A percentile compares a stretch with the other conserved stretches of the same genome.
Evolutionary conservation across 2,113 vertebrate genomes (phyloP).

Genomic region (Anguilla rostrata): DNA sequence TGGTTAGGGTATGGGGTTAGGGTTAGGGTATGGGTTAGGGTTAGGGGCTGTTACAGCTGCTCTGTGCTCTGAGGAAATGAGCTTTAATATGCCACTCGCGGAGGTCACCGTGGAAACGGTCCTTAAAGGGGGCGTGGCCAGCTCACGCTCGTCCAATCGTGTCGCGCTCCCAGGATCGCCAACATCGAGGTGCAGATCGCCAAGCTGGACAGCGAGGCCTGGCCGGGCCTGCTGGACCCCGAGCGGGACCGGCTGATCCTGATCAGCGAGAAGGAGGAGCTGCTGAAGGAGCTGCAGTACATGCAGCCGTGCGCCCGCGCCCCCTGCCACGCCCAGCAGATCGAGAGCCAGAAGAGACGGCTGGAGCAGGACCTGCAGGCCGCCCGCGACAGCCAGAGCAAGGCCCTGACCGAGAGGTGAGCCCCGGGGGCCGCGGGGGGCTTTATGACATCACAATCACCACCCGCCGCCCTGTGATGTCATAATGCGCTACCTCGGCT

Average conservation of each 20-base stretch:
- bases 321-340: constrained; percentile 80
- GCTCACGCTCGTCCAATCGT: not conserved
- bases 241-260: constrained; percentile 92
- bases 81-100: no score
- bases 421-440: not conserved
- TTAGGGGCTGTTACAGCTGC: no score
- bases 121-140: not conserved
- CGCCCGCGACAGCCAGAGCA: constrained; percentile 93
- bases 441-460: no score
- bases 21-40: no score
- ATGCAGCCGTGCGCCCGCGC: constrained; percentile 78
- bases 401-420: constrained; percentile 89
- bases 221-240: constrained; percentile 93
- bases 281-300: constrained; percentile 94
- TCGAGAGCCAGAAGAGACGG: constrained; percentile 82
- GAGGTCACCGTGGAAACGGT: not conserved
- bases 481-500: not conserved
- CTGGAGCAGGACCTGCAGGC: constrained; percentile 91
- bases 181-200: constrained; percentile 95
- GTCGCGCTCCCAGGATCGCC: constrained; percentile 75
- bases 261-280: constrained; percentile 96
- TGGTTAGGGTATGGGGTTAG: no score
- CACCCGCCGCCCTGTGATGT: not conserved
- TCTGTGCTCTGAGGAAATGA: no score
- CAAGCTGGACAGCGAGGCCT: constrained; percentile 91